A percentile compares a stretch with the other conserved stretches of the same genome.
Conservation (phyloP, 2,113 vertebrate genomes). For the Suricata suricatta region DNA sequence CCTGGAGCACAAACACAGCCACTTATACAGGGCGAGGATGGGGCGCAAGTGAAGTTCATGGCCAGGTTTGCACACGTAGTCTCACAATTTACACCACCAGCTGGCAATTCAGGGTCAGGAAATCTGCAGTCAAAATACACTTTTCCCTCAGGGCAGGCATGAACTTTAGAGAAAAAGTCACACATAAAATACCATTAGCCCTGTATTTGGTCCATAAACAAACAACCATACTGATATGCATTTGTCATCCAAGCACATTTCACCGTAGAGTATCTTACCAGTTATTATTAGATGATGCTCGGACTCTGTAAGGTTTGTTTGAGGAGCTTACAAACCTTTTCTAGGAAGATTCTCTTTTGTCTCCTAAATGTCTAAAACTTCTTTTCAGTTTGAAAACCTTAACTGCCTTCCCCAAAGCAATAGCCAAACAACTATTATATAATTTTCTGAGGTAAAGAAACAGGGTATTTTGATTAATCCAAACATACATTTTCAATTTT, state of each 20-base stretch:
- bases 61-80: constrained; percentile 95
- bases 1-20: constrained; percentile 95
- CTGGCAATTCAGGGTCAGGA: constrained; percentile 88
- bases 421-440: neutral
- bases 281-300: neutral
- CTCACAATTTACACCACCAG: constrained; percentile 92
- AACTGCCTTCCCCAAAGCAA: neutral
- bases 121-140: constrained; percentile 95
- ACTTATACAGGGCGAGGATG: constrained; percentile 94
- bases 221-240: neutral
- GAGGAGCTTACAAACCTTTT: neutral
- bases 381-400: constrained; percentile 19
- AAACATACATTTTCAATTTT: neutral
- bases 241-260: neutral
- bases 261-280: neutral
- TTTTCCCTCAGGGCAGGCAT: constrained; percentile 92
- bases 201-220: neutral
- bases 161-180: constrained; percentile 84
- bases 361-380: neutral
- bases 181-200: constrained; percentile 45
- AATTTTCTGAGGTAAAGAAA: constrained; percentile 31
- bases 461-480: neutral
- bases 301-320: neutral
- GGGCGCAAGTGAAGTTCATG: constrained; percentile 97
- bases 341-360: neutral